These are phyloP conservation scores for Drosophila takahashii DNA, from an alignment of 1,140 invertebrate species.

Conservation along the genomic window DNA sequence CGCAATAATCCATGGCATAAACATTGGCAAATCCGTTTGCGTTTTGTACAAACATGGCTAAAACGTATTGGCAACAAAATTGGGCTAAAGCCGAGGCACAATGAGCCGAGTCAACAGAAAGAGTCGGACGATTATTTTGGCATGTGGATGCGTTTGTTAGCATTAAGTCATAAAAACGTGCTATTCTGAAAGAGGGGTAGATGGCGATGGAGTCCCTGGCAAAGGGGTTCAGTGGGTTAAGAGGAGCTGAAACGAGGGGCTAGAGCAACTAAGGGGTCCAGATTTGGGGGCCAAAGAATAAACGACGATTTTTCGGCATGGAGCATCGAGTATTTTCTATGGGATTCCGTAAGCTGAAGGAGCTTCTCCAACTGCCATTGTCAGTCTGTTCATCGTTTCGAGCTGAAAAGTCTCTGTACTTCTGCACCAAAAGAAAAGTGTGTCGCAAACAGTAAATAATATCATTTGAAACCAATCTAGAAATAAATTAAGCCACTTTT, in stretches of 20 bases:
- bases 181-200: constrained; percentile 23
- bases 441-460: too few relatives aligned
- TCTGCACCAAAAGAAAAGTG: background rate
- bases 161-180: constrained; percentile 83
- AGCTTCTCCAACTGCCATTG: constrained; percentile 61
- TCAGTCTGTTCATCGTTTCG: constrained; percentile 72
- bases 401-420: constrained; percentile 58
- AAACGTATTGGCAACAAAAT: constrained; percentile 81
- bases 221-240: constrained; percentile 27
- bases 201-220: background rate
- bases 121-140: constrained; percentile 80
- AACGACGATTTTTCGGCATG: constrained; percentile 34
- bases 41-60: constrained; percentile 83
- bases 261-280: background rate
- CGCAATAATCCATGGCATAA: constrained; percentile 82
- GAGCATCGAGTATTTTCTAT: constrained; percentile 37
- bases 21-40: constrained; percentile 82
- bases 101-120: constrained; percentile 77
- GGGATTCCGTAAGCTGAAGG: constrained; percentile 26
- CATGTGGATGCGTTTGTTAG: constrained; percentile 82
- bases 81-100: constrained; percentile 55
- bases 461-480: background rate
- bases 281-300: constrained; percentile 6
- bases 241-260: background rate
- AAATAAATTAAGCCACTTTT: background rate